phyloP scores from a whole-genome alignment of 92 coral and sea anemone genomes.

The Zoanthus sansibaricus region DNA sequence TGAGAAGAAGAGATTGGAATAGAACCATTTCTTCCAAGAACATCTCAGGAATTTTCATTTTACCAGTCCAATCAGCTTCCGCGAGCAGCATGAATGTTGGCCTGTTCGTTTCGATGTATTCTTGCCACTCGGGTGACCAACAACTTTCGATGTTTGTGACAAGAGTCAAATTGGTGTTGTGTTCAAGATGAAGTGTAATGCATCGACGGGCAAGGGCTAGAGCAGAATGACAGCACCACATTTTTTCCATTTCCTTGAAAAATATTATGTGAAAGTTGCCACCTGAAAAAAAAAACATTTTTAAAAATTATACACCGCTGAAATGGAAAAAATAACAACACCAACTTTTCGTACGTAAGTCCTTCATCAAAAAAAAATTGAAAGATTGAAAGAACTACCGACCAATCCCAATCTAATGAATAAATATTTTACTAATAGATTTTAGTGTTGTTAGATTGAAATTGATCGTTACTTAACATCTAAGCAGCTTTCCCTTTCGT shows the following conservation, averaged over 20 bases:
- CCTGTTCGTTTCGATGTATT: conserved; percentile 21
- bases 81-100: conserved; percentile 21
- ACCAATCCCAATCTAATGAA: no score
- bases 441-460: no score
- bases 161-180: conserved; percentile 32
- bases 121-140: conserved; percentile 34
- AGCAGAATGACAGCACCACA: conserved; percentile 15
- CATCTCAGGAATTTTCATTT: not conserved
- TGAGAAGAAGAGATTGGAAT: conserved; percentile 17
- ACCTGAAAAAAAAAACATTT: not conserved
- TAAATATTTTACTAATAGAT: no score
- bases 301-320: not conserved
- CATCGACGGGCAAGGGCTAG: conserved; percentile 37
- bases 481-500: no score
- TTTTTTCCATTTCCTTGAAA: conserved; percentile 31
- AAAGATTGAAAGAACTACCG: no score
- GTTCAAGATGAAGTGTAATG: conserved; percentile 6
- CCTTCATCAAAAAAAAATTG: no score
- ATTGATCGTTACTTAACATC: no score
- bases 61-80: not conserved
- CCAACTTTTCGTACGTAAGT: no score
- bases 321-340: no score
- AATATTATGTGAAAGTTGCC: conserved; percentile 30
- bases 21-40: not conserved
- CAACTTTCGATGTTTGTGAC: conserved; percentile 19